Base-by-base conservation (phyloP, 2,113 vertebrate genomes). In the Lepus europaeus region DNA sequence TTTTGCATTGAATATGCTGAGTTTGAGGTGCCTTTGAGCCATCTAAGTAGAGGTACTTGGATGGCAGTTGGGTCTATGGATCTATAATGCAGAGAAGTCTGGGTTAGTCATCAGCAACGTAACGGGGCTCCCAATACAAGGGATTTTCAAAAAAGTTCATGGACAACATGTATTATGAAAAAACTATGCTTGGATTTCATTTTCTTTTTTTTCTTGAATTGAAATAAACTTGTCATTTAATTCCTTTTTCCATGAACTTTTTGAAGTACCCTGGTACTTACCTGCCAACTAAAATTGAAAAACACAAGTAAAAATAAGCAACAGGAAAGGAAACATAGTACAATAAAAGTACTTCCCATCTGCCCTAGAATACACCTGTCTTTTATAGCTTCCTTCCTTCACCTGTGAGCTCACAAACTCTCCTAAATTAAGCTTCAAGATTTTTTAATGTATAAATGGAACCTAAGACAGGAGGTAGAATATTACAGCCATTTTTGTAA, bases 61-160 rank as follows among this genome's bases (percentile, higher is more conserved):
- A 69, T 73, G 19, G 27, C 2, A 63, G 63, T 84, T 66, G 53
- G 7, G 16, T 82, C 16, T 56, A 16, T 87, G 17, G 6, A 10
- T 94, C 77, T 81, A 36, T 56, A 95, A 49, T 94, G 33, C 22
- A 90, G 31, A 78, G 45, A 87, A 88, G 12, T 84, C n/a, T 85
- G 13, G 23, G 53, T 69, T 95, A 89, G 16, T 81, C 25, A 78
- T 66, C 31, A 91, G 16, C 20, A 76, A 95, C 78, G 10, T 85
- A 1, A 23, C 31, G 76, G 25, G 31, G 2, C 33, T 81, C 25
- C 27, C 25, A 27, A 19, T 59, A 59, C 1, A 59, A 59, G 56
- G 19, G 56, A 59, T 14, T 14, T 59, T 59, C 56, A 59, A 59
- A 59, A 59, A 59, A 59, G 56, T 59, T 20, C 56, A 59, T 19